Base-by-base conservation (phyloP, 2,888 invertebrate species). In the Dione juno region DNA sequence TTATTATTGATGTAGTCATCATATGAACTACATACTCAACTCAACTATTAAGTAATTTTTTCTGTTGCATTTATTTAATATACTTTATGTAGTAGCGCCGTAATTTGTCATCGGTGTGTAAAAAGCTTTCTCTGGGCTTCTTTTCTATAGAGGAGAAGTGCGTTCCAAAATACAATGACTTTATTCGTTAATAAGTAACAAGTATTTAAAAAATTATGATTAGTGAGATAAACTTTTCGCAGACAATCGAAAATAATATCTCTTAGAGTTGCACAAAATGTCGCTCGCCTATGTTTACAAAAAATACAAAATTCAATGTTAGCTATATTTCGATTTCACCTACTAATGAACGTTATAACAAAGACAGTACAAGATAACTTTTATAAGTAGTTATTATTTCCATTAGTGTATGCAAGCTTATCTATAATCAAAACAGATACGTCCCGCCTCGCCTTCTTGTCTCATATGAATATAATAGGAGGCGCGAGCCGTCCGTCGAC, bases 401-500 rank as follows among this genome's bases (percentile, higher is more conserved):
- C 3, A 50, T 41, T 28, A 10, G 41, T 37, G 50, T 21, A 48
- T 43, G 13, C 63, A 48, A 63, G 48, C 14, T 37, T 58, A 48
- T 58, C 43, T 41, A 54, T 54, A 72, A 50, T 63, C 74, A 78
- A 77, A 80, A 78, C 76, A 77, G 77, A 77, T 75, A 80, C 74
- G 77, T 69, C 77, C 45, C 71, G 74, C 70, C 63, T 54, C 59
- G 81, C 79, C 83, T 84, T 86, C 83, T 78, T 79, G 80, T 77
- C 88, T 89, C 89, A 90, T 91, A 88, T 89, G 88, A 89, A 90
- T 91, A 91, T 88, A 90, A 91, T 90, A 85, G 86, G 86, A 84
- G 88, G 88, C 77, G 84, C 83, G 80, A 78, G 79, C 81, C 79
- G 86, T 69, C 66, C 74, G 68, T 75, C 70, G 84, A 81, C 83